Evolutionary conservation across 2,888 invertebrate genomes (phyloP), one percentile per base, ranked within the genome.

Genomic region (Trichopoda pennipes): DNA sequence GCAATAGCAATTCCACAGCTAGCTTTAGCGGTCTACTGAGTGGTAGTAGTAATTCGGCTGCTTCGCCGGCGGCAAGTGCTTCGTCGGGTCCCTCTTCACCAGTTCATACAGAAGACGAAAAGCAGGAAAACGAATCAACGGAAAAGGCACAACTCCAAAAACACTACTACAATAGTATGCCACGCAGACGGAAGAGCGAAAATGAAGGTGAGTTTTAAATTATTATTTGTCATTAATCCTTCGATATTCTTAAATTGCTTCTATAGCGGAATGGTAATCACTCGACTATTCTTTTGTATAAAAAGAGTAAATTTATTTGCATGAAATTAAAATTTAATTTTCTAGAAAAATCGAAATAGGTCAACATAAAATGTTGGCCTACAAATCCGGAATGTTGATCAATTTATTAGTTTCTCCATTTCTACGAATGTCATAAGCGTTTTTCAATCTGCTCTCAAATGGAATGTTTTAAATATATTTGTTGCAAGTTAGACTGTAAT

Each of bases 61-160:
- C 88, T 0, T 90, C 90, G 3, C 89, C 91, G 0, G 88, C 88
- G 79, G 89, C 90, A 58, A 91, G 91, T 83, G 89, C 89, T 60
- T 91, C 91, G 17, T 91, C 91, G 6, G 91, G 90, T 12, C 90
- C 90, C 2, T 91, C 93, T 1, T 92, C 92, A 42, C 91, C 91
- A 3, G 90, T 91, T 19, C 90, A 91, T 72, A 92, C 92, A 1
- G 91, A 91, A 85, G 91, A 92, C 77, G 92, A 92, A 80, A 93
- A 93, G 85, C 93, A 93, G 86, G 93, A 93, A 85, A 92, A 92
- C 66, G 93, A 93, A 87, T 91, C 91, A 76, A 93, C 92, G 74
- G 93, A 93, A 88, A 93, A 93, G 87, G 91, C 90, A 17, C 88
- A 90, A 84, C 81, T 87, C 77, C 85, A 76, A 60, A 78, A 82